These are phyloP conservation scores for Hydrotaea diabolus DNA, from an alignment of 2,888 invertebrate species.

Conservation along the genomic window DNA sequence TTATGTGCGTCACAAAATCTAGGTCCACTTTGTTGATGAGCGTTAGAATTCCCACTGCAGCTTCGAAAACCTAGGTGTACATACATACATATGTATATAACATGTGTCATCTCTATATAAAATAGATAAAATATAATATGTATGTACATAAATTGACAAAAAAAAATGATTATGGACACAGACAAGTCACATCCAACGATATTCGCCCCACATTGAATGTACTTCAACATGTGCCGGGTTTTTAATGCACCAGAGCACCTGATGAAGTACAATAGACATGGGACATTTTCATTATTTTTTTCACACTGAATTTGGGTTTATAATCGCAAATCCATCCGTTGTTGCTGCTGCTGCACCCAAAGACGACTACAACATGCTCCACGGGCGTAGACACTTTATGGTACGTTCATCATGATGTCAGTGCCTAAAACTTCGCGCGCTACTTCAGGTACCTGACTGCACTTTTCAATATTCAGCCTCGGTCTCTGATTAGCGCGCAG, in stretches of 20 bases:
- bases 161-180: too few species aligned
- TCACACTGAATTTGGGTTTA: not conserved
- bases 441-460: constrained; percentile 99
- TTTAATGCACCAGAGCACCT: constrained; percentile 96
- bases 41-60: too few species aligned
- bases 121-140: too few species aligned
- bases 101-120: too few species aligned
- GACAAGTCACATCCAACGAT: constrained; percentile 40
- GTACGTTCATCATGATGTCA: constrained; percentile 76
- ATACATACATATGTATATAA: too few species aligned
- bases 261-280: constrained; percentile 99
- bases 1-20: too few species aligned
- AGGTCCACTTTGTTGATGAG: too few species aligned
- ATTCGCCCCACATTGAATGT: constrained; percentile 93
- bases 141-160: too few species aligned
- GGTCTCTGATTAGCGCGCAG: constrained; percentile 95
- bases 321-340: too few species aligned
- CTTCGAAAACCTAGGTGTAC: too few species aligned
- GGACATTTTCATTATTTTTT: constrained; percentile 83
- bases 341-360: not conserved
- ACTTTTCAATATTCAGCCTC: constrained; percentile 84
- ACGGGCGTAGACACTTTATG: not conserved
- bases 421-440: constrained; percentile 90
- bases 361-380: not conserved
- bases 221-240: constrained; percentile 99